These are phyloP conservation scores for Meleagris gallopavo DNA, from an alignment of 2,113 vertebrate species.

Conservation along the genomic window DNA sequence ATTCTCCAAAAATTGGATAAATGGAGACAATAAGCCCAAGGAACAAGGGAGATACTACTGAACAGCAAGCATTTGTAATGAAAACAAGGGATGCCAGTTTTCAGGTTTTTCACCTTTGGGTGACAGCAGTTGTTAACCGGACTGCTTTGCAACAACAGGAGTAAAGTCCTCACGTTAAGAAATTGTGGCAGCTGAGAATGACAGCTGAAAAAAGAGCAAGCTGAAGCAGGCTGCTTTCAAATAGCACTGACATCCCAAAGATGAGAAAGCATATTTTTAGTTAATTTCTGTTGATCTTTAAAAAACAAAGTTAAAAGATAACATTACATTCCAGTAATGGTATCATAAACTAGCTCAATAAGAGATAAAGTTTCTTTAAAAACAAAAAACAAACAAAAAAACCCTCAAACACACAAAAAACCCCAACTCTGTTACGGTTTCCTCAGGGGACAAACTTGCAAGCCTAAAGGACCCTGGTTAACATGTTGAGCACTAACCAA, in stretches of 20 bases:
- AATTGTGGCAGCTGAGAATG: constrained; percentile 62
- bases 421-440: background rate
- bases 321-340: background rate
- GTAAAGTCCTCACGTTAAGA: constrained; percentile 40
- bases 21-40: background rate
- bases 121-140: constrained; percentile 54
- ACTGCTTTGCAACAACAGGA: constrained; percentile 36
- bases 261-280: constrained; percentile 67
- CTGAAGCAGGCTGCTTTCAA: constrained; percentile 58
- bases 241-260: constrained; percentile 24
- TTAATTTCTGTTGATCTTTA: constrained; percentile 52
- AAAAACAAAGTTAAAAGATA: constrained; percentile 3
- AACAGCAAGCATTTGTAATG: background rate
- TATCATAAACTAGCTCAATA: background rate
- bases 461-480: background rate
- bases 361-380: background rate
- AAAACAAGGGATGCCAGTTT: constrained; percentile 9
- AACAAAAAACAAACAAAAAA: no score
- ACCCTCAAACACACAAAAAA: background rate
- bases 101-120: constrained; percentile 49
- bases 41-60: background rate
- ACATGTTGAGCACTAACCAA: background rate
- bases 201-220: constrained; percentile 67
- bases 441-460: background rate
- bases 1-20: background rate